Percentiles rank a stretch among this genome's conserved stretches.
Evolutionary conservation across 2,113 vertebrate species (phyloP).

Genomic region (Rhea pennata): DNA sequence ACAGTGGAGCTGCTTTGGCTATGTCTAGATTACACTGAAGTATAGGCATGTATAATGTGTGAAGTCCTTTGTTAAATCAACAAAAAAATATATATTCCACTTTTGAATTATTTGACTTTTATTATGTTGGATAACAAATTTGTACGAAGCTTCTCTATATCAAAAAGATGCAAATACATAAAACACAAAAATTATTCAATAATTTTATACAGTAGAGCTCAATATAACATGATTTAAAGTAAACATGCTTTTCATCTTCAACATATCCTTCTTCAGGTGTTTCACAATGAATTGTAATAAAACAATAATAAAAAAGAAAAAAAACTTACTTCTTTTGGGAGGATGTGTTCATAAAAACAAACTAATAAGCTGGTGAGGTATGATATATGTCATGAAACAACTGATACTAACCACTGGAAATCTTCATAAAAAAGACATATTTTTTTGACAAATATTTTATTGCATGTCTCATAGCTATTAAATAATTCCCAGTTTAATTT

Average conservation of each 20-base stretch:
- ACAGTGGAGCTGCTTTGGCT: not conserved
- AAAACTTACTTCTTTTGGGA: not conserved
- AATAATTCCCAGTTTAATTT: slow-evolving; percentile 73
- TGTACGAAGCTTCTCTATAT: not conserved
- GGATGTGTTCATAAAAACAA: slow-evolving; percentile 33
- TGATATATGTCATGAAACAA: slow-evolving; percentile 25
- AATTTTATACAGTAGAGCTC: not conserved
- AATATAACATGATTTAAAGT: slow-evolving; percentile 33
- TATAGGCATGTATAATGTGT: not conserved
- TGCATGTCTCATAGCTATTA: slow-evolving; percentile 62
- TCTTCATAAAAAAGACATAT: slow-evolving; percentile 62
- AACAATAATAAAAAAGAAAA: not conserved
- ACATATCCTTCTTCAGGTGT: slow-evolving; percentile 15
- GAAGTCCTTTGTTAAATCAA: not conserved
- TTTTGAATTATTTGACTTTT: slow-evolving; percentile 35
- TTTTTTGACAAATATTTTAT: slow-evolving; percentile 59
- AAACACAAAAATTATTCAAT: slow-evolving; percentile 17
- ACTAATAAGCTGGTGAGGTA: slow-evolving; percentile 43
- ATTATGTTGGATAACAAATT: not conserved
- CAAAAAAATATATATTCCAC: not conserved
- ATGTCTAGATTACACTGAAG: not conserved
- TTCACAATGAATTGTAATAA: slow-evolving; percentile 25
- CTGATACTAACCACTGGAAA: not conserved
- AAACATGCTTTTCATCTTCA: not conserved
- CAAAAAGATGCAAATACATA: slow-evolving; percentile 5